Evolutionary conservation across 2,797 vertebrate genomes (phyloP).

Genomic region (Alosa sapidissima): DNA sequence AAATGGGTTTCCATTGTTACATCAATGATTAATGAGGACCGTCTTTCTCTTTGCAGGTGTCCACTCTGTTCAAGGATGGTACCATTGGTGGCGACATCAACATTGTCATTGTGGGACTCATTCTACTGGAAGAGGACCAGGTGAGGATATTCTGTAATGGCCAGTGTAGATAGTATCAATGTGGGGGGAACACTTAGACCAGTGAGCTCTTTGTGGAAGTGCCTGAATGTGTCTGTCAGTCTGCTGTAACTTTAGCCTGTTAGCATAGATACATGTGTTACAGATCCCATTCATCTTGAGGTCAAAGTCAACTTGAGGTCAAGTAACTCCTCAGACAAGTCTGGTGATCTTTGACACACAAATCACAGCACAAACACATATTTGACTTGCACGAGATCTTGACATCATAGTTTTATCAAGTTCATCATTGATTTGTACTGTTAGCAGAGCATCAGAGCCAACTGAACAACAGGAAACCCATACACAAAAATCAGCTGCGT

Average conservation of each 20-base stretch:
- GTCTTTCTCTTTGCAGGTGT: slow-evolving; percentile 76
- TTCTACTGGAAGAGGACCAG: slow-evolving; percentile 89
- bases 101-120: slow-evolving; percentile 85
- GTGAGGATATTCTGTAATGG: slow-evolving; percentile 61
- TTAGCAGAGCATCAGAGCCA: background rate
- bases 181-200: background rate
- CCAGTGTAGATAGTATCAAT: background rate
- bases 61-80: slow-evolving; percentile 88
- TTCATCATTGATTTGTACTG: background rate
- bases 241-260: too few relatives aligned
- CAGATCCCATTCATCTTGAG: background rate
- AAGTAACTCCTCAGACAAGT: background rate
- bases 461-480: background rate
- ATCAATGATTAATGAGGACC: background rate
- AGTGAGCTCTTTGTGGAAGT: background rate
- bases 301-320: background rate
- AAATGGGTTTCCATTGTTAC: background rate
- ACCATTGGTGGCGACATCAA: slow-evolving; percentile 91
- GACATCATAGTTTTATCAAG: background rate
- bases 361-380: background rate
- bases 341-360: background rate
- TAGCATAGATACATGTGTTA: too few relatives aligned
- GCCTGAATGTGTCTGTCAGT: too few relatives aligned
- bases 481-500: background rate
- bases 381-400: background rate